Evolutionary conservation across 2,113 vertebrate species (phyloP), one percentile per base, ranked within the genome.

Genomic region (Tapirus terrestris): DNA sequence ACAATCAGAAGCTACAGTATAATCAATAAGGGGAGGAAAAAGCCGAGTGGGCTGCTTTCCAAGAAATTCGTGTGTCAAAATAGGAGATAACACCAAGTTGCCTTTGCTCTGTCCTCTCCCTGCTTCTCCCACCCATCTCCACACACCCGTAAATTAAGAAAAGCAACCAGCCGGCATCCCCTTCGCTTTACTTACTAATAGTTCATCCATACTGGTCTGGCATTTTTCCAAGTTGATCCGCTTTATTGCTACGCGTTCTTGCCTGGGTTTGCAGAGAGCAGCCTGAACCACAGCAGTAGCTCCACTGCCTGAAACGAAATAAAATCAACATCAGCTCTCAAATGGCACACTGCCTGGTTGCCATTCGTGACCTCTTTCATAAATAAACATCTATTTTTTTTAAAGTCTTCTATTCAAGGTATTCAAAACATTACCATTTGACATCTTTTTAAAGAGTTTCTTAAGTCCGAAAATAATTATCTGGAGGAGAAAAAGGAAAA

Each of bases 141-240:
- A 51, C 31, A 56, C 0, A 10, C 13, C 31, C 33, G 0, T 1
- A 16, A 20, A 33, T 8, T 29, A 94, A 84, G 70, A 0, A 63
- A 80, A 94, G 53, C 51, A 63, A 56, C 39, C 9, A 8, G 58
- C 23, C 29, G 27, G 56, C 14, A 6, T 0, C 73, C 31, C n/a
- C 33, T 79, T 81, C 70, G 10, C 45, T 79, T 91, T 98, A 99
- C 99, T 99, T 99, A 99, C 99, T 98, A 99, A 98, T 91, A 99
- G 98, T 97, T 99, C 99, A 86, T 99, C 99, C 99, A 99, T 99
- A 99, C 99, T 99, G 98, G 99, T 99, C 98, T 99, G 99, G 99
- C 99, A 99, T 99, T 99, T 99, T 98, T 99, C 99, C 99, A 99
- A 98, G 99, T 99, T 99, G 99, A 99, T 99, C 98, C 99, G 99